These are phyloP conservation scores for Eupelmus urozonus DNA, from an alignment of 2,888 invertebrate genomes.

Conservation along the genomic window DNA sequence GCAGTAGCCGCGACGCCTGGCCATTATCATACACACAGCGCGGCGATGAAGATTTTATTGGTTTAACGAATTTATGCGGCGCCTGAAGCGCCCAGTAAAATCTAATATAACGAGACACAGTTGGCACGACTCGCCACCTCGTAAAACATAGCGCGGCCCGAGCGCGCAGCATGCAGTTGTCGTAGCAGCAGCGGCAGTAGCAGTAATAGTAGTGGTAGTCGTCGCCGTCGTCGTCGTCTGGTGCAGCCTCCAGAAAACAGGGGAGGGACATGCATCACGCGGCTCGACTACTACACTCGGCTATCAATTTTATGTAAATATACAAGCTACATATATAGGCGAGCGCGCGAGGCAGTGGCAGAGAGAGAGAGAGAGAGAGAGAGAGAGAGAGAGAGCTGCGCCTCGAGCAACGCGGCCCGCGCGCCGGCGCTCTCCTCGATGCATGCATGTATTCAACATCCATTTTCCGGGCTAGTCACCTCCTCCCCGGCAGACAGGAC, in stretches of 20 bases:
- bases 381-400: slow-evolving; percentile 1
- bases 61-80: slow-evolving; percentile 75
- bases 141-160: slow-evolving; percentile 70
- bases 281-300: slow-evolving; percentile 58
- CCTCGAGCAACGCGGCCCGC: slow-evolving; percentile 13
- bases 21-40: slow-evolving; percentile 39
- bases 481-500: slow-evolving; percentile 30
- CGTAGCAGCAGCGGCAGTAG: slow-evolving; percentile 63
- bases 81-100: slow-evolving; percentile 72
- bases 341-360: neutral
- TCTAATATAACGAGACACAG: slow-evolving; percentile 75
- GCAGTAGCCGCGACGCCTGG: neutral
- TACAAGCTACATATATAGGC: slow-evolving; percentile 21
- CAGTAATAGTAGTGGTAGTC: slow-evolving; percentile 62
- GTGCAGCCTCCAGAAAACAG: slow-evolving; percentile 60
- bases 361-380: neutral
- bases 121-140: slow-evolving; percentile 74
- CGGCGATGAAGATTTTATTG: slow-evolving; percentile 73
- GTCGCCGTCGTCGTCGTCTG: slow-evolving; percentile 45
- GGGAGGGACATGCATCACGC: slow-evolving; percentile 63
- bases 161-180: slow-evolving; percentile 62
- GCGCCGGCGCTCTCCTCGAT: neutral
- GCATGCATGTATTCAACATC: slow-evolving; percentile 55
- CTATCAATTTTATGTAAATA: slow-evolving; percentile 65
- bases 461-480: slow-evolving; percentile 40